Conservation (phyloP, 2,797 vertebrate genomes). For the Triplophysa yarkandensis region DNA sequence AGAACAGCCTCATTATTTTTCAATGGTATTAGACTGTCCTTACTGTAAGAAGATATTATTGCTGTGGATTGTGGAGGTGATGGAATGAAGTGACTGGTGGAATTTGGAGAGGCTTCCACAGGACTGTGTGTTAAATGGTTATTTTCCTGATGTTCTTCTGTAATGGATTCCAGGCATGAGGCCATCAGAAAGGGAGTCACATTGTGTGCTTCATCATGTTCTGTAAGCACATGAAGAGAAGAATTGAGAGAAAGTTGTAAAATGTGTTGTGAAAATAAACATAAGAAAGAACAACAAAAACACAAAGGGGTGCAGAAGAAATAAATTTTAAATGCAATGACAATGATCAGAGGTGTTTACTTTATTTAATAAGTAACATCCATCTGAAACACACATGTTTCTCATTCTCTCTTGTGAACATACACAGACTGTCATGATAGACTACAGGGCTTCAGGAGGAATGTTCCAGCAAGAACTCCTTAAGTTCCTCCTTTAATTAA, state of each 20-base stretch:
- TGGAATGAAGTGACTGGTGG: constrained; percentile 12
- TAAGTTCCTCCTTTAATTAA: no score
- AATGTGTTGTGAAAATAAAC: constrained; percentile 6
- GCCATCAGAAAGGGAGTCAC: constrained; percentile 74
- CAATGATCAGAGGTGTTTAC: neutral
- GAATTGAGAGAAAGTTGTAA: constrained; percentile 47
- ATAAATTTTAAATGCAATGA: neutral
- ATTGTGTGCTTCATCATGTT: constrained; percentile 72
- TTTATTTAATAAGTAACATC: no score
- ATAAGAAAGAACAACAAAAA: neutral
- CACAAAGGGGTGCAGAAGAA: neutral
- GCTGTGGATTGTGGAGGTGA: constrained; percentile 54
- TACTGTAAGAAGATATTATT: constrained; percentile 54
- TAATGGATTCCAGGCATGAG: constrained; percentile 76
- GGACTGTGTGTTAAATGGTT: constrained; percentile 59
- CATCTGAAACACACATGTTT: no score
- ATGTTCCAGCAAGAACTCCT: no score
- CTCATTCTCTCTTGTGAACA: no score
- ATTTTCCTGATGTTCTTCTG: constrained; percentile 76
- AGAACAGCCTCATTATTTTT: constrained; percentile 48
- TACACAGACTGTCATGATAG: no score
- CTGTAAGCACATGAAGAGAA: constrained; percentile 60
- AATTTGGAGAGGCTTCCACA: constrained; percentile 54
- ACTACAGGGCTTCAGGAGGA: no score
- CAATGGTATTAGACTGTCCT: constrained; percentile 38